phyloP scores from a whole-genome alignment of 2,888 invertebrate species.

The Ectropis crepuscularia region DNA sequence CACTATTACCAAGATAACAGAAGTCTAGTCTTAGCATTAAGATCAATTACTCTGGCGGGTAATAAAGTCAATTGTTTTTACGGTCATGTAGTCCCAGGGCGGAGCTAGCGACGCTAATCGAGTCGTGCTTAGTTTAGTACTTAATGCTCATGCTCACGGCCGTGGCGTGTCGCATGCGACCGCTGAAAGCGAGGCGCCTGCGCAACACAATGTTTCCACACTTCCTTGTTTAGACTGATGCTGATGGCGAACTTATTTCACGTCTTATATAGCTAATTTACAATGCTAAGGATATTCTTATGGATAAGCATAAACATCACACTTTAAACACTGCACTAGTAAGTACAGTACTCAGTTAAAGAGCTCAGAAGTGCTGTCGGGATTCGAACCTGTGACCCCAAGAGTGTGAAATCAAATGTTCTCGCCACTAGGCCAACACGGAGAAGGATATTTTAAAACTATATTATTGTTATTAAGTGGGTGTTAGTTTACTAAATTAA shows the following conservation, averaged over 20 bases:
- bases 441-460: no score
- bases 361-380: no score
- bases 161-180: slow-evolving; percentile 7
- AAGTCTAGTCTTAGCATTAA: not conserved
- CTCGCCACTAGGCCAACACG: no score
- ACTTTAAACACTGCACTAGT: no score
- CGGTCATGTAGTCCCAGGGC: slow-evolving; percentile 5
- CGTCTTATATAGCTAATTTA: no score
- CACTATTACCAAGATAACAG: not conserved
- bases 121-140: slow-evolving; percentile 3
- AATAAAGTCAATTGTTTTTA: not conserved
- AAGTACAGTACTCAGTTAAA: no score
- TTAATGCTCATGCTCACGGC: slow-evolving; percentile 3
- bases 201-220: not conserved
- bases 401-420: no score
- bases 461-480: no score
- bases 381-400: no score
- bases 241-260: not conserved
- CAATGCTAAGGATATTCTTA: no score
- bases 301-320: no score
- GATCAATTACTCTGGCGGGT: not conserved
- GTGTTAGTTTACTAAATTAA: no score
- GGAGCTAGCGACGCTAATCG: slow-evolving; percentile 10
- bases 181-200: not conserved
- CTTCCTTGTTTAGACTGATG: not conserved